Evolutionary conservation across 2,113 vertebrate genomes (phyloP).

Genomic region (Oceanites oceanicus): DNA sequence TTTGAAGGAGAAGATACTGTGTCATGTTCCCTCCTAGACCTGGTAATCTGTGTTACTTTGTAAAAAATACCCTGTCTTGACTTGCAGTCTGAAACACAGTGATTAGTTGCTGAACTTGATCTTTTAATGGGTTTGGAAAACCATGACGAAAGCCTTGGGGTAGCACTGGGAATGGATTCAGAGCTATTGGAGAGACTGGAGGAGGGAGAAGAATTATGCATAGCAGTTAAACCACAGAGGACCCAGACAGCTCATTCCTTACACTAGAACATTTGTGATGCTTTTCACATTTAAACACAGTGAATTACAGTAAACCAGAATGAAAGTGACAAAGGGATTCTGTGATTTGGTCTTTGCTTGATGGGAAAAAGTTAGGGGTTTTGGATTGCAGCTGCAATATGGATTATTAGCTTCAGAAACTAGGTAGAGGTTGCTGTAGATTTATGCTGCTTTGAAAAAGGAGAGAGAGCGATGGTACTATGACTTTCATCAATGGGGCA

Average conservation of each 20-base stretch:
- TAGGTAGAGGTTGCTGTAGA: background rate
- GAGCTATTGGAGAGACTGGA: background rate
- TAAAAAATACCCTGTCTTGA: background rate
- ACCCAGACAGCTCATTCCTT: background rate
- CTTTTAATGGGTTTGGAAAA: background rate
- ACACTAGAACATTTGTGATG: background rate
- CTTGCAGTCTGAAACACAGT: background rate
- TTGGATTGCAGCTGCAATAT: background rate
- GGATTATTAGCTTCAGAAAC: background rate
- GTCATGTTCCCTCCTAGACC: background rate
- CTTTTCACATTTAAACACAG: background rate
- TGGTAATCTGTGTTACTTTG: background rate
- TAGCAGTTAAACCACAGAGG: constrained; percentile 19
- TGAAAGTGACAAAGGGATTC: background rate
- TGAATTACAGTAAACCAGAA: background rate
- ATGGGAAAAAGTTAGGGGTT: background rate
- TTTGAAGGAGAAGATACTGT: background rate
- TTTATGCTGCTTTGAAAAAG: background rate
- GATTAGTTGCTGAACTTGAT: constrained; percentile 8
- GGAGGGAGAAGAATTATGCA: fast-evolving
- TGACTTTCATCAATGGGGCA: background rate
- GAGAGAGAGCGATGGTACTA: background rate
- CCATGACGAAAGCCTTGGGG: background rate
- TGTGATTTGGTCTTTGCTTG: background rate
- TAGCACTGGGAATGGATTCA: background rate